phyloP scores from a whole-genome alignment of 2,888 invertebrate genomes.

The Sinohyriopsis cumingii region DNA sequence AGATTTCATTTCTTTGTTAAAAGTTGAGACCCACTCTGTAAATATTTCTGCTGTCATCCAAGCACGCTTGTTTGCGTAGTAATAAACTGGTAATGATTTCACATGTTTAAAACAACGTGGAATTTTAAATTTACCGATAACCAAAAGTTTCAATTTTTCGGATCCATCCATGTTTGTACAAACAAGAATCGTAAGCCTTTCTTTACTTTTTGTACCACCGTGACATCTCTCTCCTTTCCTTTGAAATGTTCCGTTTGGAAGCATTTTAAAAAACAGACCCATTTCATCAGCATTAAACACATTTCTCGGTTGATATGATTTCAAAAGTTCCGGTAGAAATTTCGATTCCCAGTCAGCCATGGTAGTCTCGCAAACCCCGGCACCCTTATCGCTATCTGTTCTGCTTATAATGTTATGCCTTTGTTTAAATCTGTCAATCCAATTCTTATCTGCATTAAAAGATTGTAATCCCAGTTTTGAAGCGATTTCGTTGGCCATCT shows the following conservation, averaged over 20 bases:
- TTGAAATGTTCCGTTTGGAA: constrained; percentile 24
- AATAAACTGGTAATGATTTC: constrained; percentile 9
- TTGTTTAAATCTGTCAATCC: no score
- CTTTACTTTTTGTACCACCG: constrained; percentile 25
- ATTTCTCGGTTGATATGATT: constrained; percentile 10
- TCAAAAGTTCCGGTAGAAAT: constrained; percentile 1
- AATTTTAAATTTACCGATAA: constrained; percentile 28
- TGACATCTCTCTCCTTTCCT: constrained; percentile 24
- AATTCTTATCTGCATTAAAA: no score
- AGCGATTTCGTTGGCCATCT: no score
- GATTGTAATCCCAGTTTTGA: no score
- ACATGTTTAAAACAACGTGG: constrained; percentile 20
- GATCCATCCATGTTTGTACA: constrained; percentile 23
- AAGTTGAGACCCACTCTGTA: constrained; percentile 4
- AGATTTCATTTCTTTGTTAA: no score
- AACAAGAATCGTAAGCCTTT: constrained; percentile 25
- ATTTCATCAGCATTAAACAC: constrained; percentile 32
- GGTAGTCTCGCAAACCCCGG: no score
- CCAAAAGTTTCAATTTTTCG: constrained; percentile 26
- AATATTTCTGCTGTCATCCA: constrained; percentile 18
- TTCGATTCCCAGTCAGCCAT: background rate
- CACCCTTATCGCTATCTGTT: no score
- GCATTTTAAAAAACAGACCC: constrained; percentile 24
- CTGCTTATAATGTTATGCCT: no score
- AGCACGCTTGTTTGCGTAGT: constrained; percentile 9